A percentile compares a stretch with the other conserved stretches of the same genome.
Evolutionary conservation across 2,113 vertebrate species (phyloP).

Genomic region (Gallinago media): DNA sequence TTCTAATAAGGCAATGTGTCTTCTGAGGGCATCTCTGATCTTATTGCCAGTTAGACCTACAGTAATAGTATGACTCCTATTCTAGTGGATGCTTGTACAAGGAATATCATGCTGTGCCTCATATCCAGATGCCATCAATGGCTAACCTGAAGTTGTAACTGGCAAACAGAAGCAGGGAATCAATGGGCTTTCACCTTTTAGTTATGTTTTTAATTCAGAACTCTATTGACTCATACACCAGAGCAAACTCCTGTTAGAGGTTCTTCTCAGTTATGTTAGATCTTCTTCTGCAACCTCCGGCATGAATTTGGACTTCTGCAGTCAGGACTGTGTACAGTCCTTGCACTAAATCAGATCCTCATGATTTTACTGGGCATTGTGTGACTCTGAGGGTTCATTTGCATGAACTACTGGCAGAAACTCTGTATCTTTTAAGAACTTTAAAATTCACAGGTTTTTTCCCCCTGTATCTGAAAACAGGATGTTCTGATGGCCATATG

Average conservation of each 20-base stretch:
- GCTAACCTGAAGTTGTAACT: background rate
- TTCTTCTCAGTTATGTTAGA: background rate
- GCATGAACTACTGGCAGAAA: background rate
- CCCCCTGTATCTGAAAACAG: background rate
- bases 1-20: background rate
- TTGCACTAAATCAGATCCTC: background rate
- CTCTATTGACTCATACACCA: background rate
- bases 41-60: background rate
- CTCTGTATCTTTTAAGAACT: background rate
- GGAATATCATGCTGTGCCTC: background rate
- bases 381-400: background rate
- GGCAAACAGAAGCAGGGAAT: background rate
- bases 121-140: background rate
- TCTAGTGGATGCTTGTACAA: background rate
- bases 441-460: background rate
- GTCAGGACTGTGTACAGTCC: background rate
- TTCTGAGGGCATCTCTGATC: background rate
- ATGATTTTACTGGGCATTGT: background rate
- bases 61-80: background rate
- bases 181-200: background rate
- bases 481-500: background rate
- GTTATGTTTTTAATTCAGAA: background rate
- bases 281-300: background rate
- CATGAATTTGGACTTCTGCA: background rate
- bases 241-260: background rate